Evolutionary conservation across 2,113 vertebrate species (phyloP).

Genomic region (Turnix velox): DNA sequence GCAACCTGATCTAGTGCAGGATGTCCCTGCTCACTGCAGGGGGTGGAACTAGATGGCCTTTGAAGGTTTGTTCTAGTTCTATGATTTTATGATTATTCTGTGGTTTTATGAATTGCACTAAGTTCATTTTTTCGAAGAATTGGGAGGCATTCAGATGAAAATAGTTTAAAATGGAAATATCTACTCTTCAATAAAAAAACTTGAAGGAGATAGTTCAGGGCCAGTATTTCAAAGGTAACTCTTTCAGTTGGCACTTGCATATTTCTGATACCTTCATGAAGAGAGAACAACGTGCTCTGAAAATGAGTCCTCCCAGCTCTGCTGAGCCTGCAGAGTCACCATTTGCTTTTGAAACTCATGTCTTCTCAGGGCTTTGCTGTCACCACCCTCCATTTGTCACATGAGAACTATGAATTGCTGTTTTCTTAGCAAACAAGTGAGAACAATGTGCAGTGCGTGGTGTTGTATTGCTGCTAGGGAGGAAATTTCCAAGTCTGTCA

Average conservation of each 20-base stretch:
- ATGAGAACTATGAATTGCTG: background rate
- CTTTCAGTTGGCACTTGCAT: background rate
- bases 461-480: background rate
- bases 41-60: too few relatives aligned
- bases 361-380: background rate
- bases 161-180: background rate
- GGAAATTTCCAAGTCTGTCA: background rate
- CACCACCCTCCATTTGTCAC: background rate
- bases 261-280: background rate
- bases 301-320: background rate
- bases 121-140: background rate
- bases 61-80: too few relatives aligned
- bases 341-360: background rate
- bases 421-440: background rate
- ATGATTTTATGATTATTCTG: too few relatives aligned
- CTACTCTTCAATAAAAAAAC: background rate
- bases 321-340: background rate
- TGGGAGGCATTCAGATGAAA: background rate
- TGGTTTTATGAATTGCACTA: too few relatives aligned
- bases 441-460: accelerated
- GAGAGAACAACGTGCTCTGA: background rate
- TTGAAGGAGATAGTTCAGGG: background rate
- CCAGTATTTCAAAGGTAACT: background rate
- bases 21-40: too few relatives aligned
- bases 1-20: too few relatives aligned